A percentile compares a stretch with the other conserved stretches of the same genome.
These are phyloP conservation scores for Dasyprocta punctata DNA, from an alignment of 2,113 vertebrate genomes.

Conservation along the genomic window DNA sequence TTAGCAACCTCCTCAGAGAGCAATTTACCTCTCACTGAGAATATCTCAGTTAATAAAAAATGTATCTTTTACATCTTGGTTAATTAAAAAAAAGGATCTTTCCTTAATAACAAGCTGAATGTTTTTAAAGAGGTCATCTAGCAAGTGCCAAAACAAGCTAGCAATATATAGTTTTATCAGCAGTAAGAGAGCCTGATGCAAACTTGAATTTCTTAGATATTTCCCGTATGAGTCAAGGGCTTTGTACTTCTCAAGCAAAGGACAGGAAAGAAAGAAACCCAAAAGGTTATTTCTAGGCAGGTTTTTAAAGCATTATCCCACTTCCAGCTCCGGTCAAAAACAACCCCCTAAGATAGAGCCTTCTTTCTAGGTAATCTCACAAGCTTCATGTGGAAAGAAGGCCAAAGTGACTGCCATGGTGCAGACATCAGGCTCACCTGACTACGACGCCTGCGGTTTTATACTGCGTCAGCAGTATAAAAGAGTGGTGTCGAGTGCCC, in stretches of 20 bases:
- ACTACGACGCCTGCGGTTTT: conserved; percentile 75
- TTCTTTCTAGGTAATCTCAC: conserved; percentile 54
- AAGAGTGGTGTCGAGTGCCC: conserved; percentile 70
- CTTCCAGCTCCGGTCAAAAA: conserved; percentile 46
- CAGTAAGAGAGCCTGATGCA: conserved; percentile 35
- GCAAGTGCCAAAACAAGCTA: neutral
- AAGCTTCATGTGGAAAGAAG: conserved; percentile 64
- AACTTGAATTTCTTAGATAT: neutral
- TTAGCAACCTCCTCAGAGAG: neutral
- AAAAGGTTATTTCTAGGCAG: conserved; percentile 50
- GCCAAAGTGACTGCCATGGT: conserved; percentile 74
- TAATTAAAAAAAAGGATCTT: neutral
- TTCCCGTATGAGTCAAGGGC: conserved; percentile 6
- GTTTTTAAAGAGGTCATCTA: neutral
- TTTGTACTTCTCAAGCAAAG: conserved; percentile 22
- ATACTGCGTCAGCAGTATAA: conserved; percentile 75
- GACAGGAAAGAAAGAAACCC: neutral
- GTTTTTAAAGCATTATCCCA: conserved; percentile 4
- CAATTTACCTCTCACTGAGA: neutral
- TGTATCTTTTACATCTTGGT: neutral
- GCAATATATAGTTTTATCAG: neutral
- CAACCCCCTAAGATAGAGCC: conserved; percentile 51
- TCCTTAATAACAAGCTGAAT: neutral
- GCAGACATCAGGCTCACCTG: conserved; percentile 82
- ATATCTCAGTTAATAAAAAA: neutral